These are phyloP conservation scores for Ochotona curzoniae DNA, from an alignment of 2,113 vertebrate species.

Conservation along the genomic window DNA sequence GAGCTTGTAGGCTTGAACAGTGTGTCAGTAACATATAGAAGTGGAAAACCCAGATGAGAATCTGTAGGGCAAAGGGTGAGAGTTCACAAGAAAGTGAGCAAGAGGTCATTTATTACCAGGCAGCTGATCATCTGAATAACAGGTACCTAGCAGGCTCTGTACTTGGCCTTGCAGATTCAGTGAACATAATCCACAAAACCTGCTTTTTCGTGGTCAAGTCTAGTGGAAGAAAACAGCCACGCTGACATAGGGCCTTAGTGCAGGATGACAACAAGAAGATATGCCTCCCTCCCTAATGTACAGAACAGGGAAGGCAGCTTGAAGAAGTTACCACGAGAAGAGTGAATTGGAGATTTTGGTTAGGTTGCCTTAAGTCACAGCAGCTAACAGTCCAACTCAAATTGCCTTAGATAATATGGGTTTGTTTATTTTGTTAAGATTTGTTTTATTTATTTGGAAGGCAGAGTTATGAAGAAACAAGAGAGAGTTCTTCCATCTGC, in stretches of 20 bases:
- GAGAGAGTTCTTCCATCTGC: too few relatives aligned
- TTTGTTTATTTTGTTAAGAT: too few relatives aligned
- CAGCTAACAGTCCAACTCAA: background rate
- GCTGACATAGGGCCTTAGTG: background rate
- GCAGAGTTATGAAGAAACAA: too few relatives aligned
- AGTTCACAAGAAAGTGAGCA: slow-evolving; percentile 2
- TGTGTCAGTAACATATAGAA: background rate
- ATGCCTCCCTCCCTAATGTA: background rate
- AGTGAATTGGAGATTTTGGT: slow-evolving; percentile 5
- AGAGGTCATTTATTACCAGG: background rate
- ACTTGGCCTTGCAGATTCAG: background rate
- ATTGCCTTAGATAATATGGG: background rate
- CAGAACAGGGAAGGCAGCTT: too few relatives aligned
- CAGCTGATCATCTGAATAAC: background rate
- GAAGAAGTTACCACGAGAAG: background rate
- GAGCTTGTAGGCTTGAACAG: background rate
- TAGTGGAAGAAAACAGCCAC: background rate
- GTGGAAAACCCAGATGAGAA: background rate
- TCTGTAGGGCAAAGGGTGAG: background rate
- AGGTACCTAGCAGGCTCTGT: background rate
- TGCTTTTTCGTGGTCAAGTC: background rate
- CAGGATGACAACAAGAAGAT: background rate
- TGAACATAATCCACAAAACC: background rate
- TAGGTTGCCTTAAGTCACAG: slow-evolving; percentile 8
- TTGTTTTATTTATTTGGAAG: too few relatives aligned